Evolutionary conservation across 2,797 vertebrate species (phyloP).

Genomic region (Crenichthys baileyi): DNA sequence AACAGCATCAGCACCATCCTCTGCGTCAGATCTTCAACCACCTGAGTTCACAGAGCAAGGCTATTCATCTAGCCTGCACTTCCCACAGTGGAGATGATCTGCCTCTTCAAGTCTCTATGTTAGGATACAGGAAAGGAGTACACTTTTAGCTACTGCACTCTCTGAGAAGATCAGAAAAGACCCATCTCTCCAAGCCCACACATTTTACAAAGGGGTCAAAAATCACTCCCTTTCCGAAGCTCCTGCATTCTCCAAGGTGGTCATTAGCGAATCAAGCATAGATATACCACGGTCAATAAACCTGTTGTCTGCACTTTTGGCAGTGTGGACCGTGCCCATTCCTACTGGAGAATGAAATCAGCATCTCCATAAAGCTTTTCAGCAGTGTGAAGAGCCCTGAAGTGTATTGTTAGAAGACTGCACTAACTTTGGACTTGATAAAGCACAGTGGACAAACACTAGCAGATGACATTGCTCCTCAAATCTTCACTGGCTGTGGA

Average conservation of each 20-base stretch:
- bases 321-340: neutral
- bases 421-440: neutral
- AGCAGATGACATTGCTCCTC: neutral
- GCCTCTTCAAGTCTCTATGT: too few relatives aligned
- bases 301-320: neutral
- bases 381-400: neutral
- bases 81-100: too few relatives aligned
- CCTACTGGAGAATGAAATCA: neutral
- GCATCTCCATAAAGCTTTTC: neutral
- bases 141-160: too few relatives aligned
- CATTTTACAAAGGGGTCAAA: too few relatives aligned
- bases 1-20: too few relatives aligned
- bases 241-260: neutral
- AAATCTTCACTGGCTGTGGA: neutral
- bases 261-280: neutral
- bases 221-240: neutral
- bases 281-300: neutral
- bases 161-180: too few relatives aligned
- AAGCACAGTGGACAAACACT: neutral
- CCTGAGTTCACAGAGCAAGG: too few relatives aligned
- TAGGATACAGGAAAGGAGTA: too few relatives aligned
- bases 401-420: neutral
- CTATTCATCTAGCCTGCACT: too few relatives aligned
- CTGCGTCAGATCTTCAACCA: too few relatives aligned
- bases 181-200: too few relatives aligned